Evolutionary conservation across 1,140 invertebrate species (phyloP).

Genomic region (Lordiphosa mommai): DNA sequence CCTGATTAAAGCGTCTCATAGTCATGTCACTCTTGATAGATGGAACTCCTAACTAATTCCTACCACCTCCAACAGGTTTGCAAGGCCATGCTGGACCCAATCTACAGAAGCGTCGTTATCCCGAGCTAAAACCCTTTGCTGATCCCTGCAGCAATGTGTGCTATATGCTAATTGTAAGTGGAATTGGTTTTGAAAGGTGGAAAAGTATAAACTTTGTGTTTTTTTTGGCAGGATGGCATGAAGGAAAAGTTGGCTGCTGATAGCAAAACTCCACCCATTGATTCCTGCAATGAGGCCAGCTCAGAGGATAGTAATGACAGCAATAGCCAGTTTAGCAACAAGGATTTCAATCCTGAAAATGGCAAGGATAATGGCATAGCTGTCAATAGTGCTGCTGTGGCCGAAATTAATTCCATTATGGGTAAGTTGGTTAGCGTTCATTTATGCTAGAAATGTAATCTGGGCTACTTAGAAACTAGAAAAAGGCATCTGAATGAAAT

Average conservation of each 20-base stretch:
- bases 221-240: slow-evolving; percentile 85
- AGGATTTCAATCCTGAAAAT: slow-evolving; percentile 71
- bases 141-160: slow-evolving; percentile 94
- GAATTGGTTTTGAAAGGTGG: neutral
- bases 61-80: slow-evolving; percentile 83
- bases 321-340: slow-evolving; percentile 82
- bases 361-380: slow-evolving; percentile 64
- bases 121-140: slow-evolving; percentile 91
- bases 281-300: slow-evolving; percentile 95
- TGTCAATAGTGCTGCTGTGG: slow-evolving; percentile 62
- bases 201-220: neutral
- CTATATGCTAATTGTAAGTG: slow-evolving; percentile 91
- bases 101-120: slow-evolving; percentile 92
- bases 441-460: no score
- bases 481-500: no score
- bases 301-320: slow-evolving; percentile 96
- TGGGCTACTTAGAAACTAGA: no score
- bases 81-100: slow-evolving; percentile 95
- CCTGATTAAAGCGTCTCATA: slow-evolving; percentile 49
- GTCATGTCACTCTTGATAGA: slow-evolving; percentile 42
- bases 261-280: slow-evolving; percentile 86
- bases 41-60: no score
- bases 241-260: slow-evolving; percentile 89
- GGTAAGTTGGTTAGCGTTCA: no score
- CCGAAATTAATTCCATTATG: slow-evolving; percentile 77